phyloP scores from a whole-genome alignment of 2,888 invertebrate species.

The Amblyteles armatorius region DNA sequence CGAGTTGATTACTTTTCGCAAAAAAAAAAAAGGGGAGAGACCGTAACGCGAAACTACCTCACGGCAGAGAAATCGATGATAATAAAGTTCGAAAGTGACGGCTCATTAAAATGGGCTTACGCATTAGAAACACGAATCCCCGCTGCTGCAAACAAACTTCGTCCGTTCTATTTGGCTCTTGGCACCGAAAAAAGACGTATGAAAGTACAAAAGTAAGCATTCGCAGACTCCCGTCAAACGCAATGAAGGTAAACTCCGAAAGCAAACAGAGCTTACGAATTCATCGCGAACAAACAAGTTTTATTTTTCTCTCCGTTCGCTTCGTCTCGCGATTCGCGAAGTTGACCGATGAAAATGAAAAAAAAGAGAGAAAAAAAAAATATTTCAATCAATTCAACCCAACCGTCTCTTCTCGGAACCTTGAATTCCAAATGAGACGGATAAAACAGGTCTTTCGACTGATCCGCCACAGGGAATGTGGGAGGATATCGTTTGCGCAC shows the following conservation, averaged over 20 bases:
- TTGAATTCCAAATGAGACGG: constrained; percentile 7
- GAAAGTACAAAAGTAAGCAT: not conserved
- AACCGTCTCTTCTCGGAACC: not conserved
- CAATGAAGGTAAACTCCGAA: not conserved
- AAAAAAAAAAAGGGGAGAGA: not conserved
- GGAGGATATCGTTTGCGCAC: constrained; percentile 9
- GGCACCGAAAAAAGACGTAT: not conserved
- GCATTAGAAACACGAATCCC: not conserved
- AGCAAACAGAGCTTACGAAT: not conserved
- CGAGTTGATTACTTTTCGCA: not conserved
- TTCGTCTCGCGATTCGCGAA: not conserved
- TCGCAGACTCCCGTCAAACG: not conserved
- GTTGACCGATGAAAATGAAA: not conserved
- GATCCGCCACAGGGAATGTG: not conserved
- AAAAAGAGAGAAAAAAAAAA: not conserved
- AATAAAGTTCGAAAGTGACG: not conserved
- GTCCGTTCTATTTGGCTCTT: not conserved
- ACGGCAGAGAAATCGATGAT: not conserved
- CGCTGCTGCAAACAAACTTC: not conserved
- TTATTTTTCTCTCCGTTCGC: not conserved
- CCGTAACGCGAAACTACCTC: not conserved
- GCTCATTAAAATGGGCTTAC: constrained; percentile 1
- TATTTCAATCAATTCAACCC: not conserved
- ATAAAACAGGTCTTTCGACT: constrained; percentile 11
- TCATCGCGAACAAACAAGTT: not conserved